phyloP scores from a whole-genome alignment of 2,888 invertebrate genomes.

The Hydropsyche betteni region DNA sequence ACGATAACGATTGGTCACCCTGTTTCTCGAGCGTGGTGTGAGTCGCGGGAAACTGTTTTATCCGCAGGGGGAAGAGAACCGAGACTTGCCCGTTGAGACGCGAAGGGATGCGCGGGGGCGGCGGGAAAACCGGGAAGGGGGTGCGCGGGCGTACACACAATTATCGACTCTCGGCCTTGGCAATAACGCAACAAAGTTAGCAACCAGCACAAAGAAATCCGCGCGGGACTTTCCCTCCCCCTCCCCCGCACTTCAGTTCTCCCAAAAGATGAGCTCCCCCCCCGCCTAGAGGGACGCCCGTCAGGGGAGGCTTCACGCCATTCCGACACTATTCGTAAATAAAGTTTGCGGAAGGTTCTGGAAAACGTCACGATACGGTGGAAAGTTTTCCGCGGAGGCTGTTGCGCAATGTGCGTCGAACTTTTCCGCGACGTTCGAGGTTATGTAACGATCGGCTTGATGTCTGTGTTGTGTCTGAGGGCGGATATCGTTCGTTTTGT shows the following conservation, averaged over 20 bases:
- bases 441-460: background rate
- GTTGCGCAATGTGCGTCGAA: no score
- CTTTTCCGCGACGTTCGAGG: background rate
- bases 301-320: background rate
- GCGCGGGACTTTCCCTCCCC: conserved; percentile 30
- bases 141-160: conserved; percentile 40
- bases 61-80: background rate
- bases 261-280: background rate
- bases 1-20: no score
- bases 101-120: conserved; percentile 8
- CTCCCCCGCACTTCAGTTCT: background rate
- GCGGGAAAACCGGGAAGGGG: background rate
- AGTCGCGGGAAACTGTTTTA: conserved; percentile 40
- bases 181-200: conserved; percentile 41
- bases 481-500: no score
- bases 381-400: conserved; percentile 11
- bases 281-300: background rate
- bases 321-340: conserved; percentile 3
- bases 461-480: background rate
- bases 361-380: conserved; percentile 11
- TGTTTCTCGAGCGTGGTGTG: background rate
- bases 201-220: conserved; percentile 44
- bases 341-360: conserved; percentile 19
- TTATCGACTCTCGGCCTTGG: conserved; percentile 47
- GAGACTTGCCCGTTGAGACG: background rate